Conservation (phyloP, 2,797 vertebrate species). For the Catamblyrhynchus diadema region DNA sequence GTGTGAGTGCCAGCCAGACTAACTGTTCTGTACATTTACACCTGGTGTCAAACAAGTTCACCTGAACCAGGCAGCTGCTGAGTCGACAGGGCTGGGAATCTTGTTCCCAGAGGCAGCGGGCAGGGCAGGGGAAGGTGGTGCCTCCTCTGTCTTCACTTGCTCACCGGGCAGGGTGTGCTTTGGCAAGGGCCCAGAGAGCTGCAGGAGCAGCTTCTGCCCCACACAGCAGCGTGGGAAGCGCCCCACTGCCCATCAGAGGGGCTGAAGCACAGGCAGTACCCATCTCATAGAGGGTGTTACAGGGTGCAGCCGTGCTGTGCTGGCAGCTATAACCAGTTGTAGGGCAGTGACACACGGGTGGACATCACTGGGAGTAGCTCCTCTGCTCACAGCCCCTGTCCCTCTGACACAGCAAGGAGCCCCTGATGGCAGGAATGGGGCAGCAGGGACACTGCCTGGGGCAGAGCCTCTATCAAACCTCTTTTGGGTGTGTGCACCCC, state of each 20-base stretch:
- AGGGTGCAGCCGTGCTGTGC: background rate
- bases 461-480: background rate
- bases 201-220: background rate
- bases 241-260: background rate
- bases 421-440: background rate
- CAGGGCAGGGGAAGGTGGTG: conserved; percentile 17
- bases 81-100: conserved; percentile 41
- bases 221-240: background rate
- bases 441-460: background rate
- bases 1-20: background rate
- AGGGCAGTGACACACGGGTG: background rate
- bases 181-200: background rate
- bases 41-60: conserved; percentile 1
- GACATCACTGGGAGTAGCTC: background rate
- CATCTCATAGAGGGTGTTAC: fast-evolving
- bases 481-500: background rate
- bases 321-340: background rate
- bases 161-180: background rate
- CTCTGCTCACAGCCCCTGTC: background rate
- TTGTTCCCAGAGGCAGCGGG: background rate
- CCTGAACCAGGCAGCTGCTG: conserved; percentile 16
- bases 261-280: background rate
- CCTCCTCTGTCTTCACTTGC: background rate
- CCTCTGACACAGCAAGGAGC: background rate
- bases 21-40: background rate